Conservation (phyloP, 2,113 vertebrate species). For the Tragelaphus imberbis region DNA sequence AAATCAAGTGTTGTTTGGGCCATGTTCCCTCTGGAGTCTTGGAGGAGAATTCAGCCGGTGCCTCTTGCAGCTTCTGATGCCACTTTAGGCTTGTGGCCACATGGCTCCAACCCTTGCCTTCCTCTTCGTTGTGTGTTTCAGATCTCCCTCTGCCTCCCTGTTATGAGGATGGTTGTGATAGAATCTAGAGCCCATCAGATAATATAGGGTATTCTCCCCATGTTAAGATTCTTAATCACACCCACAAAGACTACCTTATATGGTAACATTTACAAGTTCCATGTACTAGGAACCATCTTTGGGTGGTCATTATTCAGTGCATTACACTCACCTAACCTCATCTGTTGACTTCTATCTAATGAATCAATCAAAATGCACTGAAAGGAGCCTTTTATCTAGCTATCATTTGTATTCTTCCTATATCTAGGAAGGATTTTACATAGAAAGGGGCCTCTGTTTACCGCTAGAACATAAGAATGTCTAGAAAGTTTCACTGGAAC, state of each 20-base stretch:
- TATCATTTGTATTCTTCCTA: neutral
- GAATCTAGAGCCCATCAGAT: neutral
- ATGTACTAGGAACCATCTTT: neutral
- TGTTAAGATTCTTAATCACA: neutral
- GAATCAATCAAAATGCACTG: neutral
- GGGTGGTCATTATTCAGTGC: neutral
- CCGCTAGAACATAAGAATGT: neutral
- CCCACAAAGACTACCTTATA: neutral
- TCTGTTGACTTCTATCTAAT: neutral
- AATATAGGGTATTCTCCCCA: neutral
- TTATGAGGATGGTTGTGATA: neutral
- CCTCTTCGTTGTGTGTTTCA: neutral
- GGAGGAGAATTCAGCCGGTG: neutral
- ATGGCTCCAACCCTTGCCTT: neutral
- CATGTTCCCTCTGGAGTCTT: neutral
- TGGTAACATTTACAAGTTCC: neutral
- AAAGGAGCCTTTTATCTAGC: neutral
- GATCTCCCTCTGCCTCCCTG: neutral
- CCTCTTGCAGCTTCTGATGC: neutral
- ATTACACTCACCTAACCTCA: neutral
- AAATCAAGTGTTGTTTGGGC: neutral
- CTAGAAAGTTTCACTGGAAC: neutral
- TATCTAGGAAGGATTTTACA: neutral
- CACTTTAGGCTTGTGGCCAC: neutral
- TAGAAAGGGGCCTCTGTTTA: neutral